phyloP scores from a whole-genome alignment of 2,888 invertebrate genomes.

The Spialia ferax region DNA sequence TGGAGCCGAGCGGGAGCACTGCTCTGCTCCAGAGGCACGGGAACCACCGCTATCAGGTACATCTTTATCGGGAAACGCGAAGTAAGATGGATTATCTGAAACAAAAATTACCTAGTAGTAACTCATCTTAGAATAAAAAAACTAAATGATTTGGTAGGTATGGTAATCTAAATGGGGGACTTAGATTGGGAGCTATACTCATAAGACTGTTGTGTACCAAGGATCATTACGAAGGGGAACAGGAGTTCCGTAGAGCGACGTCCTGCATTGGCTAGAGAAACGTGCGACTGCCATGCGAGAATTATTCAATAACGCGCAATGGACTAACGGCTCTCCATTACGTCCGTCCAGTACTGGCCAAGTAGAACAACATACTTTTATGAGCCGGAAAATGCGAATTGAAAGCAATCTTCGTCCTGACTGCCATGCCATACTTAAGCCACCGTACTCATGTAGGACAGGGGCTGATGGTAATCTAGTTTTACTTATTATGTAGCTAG shows the following conservation, averaged over 20 bases:
- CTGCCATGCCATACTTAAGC: conserved; percentile 68
- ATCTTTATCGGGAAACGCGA: conserved; percentile 88
- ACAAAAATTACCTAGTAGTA: conserved; percentile 54
- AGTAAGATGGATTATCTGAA: conserved; percentile 93
- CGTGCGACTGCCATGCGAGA: conserved; percentile 64
- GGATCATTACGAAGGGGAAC: conserved; percentile 45
- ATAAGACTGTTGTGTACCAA: conserved; percentile 43
- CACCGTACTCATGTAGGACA: conserved; percentile 51
- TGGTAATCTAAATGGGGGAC: too few relatives aligned
- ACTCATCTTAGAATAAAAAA: neutral
- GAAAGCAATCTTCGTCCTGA: conserved; percentile 79
- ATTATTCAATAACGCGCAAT: conserved; percentile 85
- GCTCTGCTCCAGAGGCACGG: conserved; percentile 74
- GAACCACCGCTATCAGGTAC: conserved; percentile 66
- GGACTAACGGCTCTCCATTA: conserved; percentile 82
- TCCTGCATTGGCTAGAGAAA: conserved; percentile 52
- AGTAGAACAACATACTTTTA: conserved; percentile 80
- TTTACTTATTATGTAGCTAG: conserved; percentile 15
- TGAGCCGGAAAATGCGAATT: conserved; percentile 85
- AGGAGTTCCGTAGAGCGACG: conserved; percentile 41
- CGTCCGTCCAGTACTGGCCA: conserved; percentile 72
- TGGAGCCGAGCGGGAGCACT: conserved; percentile 90
- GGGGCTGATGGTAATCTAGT: conserved; percentile 33
- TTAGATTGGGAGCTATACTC: conserved; percentile 13
- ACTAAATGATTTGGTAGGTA: neutral